A percentile compares a stretch with the other conserved stretches of the same genome.
Evolutionary conservation across 1,140 invertebrate species (phyloP).

Genomic region (Macrocentrus cingulum): DNA sequence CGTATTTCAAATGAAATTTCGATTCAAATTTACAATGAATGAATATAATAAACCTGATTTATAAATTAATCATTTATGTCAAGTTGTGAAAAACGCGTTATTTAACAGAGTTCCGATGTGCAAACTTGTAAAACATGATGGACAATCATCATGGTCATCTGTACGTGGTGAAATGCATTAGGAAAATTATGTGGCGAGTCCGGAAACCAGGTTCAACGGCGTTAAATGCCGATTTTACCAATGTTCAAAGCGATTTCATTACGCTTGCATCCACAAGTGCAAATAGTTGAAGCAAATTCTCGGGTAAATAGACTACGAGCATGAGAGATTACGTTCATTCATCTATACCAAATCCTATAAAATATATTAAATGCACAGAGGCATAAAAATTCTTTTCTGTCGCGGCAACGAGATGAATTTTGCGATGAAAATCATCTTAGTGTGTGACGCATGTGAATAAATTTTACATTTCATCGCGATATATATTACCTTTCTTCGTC

Average conservation of each 20-base stretch:
- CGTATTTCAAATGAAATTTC: too few relatives aligned
- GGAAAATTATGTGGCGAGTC: constrained; percentile 30
- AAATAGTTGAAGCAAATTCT: constrained; percentile 5
- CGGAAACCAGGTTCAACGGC: constrained; percentile 34
- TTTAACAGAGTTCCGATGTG: too few relatives aligned
- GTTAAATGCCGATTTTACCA: constrained; percentile 18
- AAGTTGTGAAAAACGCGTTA: too few relatives aligned
- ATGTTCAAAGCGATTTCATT: constrained; percentile 3
- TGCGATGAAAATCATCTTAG: constrained; percentile 16
- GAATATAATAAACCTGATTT: too few relatives aligned
- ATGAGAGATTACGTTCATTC: constrained; percentile 22
- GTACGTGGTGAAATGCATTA: constrained; percentile 13
- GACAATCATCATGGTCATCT: constrained; percentile 39
- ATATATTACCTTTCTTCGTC: not conserved
- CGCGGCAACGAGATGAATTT: not conserved
- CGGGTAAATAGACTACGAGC: not conserved
- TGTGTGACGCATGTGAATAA: constrained; percentile 22
- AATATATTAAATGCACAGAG: constrained; percentile 28
- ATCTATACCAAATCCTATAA: constrained; percentile 31
- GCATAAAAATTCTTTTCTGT: constrained; percentile 23
- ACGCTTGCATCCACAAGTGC: not conserved
- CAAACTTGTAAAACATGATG: constrained; percentile 35
- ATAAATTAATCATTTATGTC: too few relatives aligned
- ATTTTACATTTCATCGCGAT: not conserved
- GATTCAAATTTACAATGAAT: too few relatives aligned